Evolutionary conservation across 2,888 invertebrate genomes (phyloP).

Genomic region (Mesochorus sp.): DNA sequence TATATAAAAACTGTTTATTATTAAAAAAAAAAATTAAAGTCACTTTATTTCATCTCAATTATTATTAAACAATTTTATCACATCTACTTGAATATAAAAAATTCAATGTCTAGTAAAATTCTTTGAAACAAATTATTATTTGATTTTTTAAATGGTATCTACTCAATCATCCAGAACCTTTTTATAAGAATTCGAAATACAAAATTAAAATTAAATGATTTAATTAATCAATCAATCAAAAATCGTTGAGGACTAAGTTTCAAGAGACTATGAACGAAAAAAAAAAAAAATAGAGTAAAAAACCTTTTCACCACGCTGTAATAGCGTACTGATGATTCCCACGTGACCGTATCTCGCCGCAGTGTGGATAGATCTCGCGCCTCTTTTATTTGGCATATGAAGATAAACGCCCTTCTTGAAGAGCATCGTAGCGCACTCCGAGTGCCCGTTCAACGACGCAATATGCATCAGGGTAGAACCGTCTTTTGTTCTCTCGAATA

Average conservation of each 20-base stretch:
- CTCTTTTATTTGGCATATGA: constrained; percentile 99
- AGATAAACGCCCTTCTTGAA: constrained; percentile 99
- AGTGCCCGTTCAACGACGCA: constrained; percentile 97
- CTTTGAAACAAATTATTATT: too few relatives aligned
- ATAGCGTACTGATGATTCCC: constrained; percentile 96
- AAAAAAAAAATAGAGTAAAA: constrained; percentile 25
- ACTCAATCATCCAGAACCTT: too few relatives aligned
- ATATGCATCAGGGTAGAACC: constrained; percentile 99
- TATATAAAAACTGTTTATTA: too few relatives aligned
- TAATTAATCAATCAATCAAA: too few relatives aligned
- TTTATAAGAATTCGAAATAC: neutral
- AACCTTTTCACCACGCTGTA: constrained; percentile 98
- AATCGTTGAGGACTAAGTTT: too few relatives aligned
- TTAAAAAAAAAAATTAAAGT: too few relatives aligned
- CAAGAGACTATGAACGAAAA: too few relatives aligned
- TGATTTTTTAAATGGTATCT: too few relatives aligned
- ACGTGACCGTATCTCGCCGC: constrained; percentile 98
- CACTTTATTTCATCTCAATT: too few relatives aligned
- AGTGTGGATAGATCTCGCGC: constrained; percentile 98
- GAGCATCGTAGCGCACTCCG: constrained; percentile 98
- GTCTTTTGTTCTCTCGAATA: constrained; percentile 97
- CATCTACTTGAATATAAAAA: too few relatives aligned
- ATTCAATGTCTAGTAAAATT: too few relatives aligned
- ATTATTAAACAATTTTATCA: too few relatives aligned
- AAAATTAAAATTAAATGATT: neutral